A percentile compares a stretch with the other conserved stretches of the same genome.
Conservation (phyloP, 1,140 invertebrate genomes). For the Micrasema minimum region DNA sequence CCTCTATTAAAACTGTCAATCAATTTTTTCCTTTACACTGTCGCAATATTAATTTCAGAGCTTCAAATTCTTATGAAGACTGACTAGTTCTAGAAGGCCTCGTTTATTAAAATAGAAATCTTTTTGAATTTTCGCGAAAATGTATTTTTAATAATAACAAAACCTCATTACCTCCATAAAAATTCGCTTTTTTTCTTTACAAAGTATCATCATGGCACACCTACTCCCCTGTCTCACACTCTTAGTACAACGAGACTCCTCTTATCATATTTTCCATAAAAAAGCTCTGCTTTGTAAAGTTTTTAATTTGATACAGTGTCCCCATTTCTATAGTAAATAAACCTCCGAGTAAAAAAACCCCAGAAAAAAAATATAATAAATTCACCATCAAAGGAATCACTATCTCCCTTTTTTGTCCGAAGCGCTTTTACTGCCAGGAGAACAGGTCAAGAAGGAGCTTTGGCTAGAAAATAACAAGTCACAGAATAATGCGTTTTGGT, state of each 20-base stretch:
- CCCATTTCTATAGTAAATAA: too few relatives aligned
- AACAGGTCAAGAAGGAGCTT: not conserved
- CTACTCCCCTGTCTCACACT: not conserved
- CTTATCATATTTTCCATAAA: conserved; percentile 43
- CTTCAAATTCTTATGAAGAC: too few relatives aligned
- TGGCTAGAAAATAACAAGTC: too few relatives aligned
- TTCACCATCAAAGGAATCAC: too few relatives aligned
- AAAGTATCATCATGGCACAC: not conserved
- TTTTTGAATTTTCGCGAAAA: not conserved
- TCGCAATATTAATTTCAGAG: too few relatives aligned
- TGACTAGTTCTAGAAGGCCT: too few relatives aligned
- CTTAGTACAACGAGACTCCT: conserved; percentile 1
- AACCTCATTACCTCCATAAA: not conserved
- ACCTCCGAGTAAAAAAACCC: too few relatives aligned
- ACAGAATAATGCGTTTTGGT: too few relatives aligned
- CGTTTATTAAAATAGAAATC: not conserved
- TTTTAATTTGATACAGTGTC: conserved; percentile 48
- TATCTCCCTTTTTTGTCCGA: not conserved
- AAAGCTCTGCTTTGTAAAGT: conserved; percentile 42
- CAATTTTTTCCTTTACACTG: too few relatives aligned
- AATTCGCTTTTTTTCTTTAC: not conserved
- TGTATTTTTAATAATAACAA: not conserved
- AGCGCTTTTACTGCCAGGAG: not conserved
- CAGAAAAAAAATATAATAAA: conserved; percentile 14
- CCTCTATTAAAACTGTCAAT: too few relatives aligned